Evolutionary conservation across 2,113 vertebrate species (phyloP).

Genomic region (Marmota monax): DNA sequence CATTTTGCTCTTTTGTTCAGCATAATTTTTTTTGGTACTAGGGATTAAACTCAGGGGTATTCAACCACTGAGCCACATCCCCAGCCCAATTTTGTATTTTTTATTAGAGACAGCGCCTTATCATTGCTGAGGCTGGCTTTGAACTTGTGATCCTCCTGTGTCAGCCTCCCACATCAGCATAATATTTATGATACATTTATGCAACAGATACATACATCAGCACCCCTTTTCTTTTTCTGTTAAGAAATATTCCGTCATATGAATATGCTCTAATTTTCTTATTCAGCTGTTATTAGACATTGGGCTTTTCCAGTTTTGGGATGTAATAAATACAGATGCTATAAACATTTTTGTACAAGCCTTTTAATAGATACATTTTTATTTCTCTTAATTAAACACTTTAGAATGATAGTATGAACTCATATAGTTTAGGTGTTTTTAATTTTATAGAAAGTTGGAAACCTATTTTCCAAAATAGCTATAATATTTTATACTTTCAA

Average conservation of each 20-base stretch:
- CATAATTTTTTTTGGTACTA: not conserved
- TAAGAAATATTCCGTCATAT: not conserved
- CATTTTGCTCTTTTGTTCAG: not conserved
- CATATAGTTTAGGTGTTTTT: not conserved
- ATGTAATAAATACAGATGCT: not conserved
- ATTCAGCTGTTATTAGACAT: not conserved
- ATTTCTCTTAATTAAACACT: not conserved
- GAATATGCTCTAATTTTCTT: not conserved
- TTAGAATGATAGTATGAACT: not conserved
- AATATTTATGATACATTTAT: not conserved
- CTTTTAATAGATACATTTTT: slow-evolving; percentile 10
- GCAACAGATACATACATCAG: not conserved
- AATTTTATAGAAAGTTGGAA: not conserved
- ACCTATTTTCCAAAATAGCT: slow-evolving; percentile 21
- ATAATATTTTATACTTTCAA: not conserved
- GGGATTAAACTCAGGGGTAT: too few species aligned
- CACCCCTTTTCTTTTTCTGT: not conserved
- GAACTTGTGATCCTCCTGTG: too few species aligned
- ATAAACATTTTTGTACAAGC: not conserved
- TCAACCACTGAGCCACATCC: too few species aligned
- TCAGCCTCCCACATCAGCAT: not conserved
- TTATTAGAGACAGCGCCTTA: too few species aligned
- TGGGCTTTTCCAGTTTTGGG: not conserved
- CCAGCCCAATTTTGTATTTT: too few species aligned
- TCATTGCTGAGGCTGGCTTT: too few species aligned